A percentile compares a stretch with the other conserved stretches of the same genome.
Evolutionary conservation across 2,113 vertebrate species (phyloP).

Genomic region (Seriola aureovittata): DNA sequence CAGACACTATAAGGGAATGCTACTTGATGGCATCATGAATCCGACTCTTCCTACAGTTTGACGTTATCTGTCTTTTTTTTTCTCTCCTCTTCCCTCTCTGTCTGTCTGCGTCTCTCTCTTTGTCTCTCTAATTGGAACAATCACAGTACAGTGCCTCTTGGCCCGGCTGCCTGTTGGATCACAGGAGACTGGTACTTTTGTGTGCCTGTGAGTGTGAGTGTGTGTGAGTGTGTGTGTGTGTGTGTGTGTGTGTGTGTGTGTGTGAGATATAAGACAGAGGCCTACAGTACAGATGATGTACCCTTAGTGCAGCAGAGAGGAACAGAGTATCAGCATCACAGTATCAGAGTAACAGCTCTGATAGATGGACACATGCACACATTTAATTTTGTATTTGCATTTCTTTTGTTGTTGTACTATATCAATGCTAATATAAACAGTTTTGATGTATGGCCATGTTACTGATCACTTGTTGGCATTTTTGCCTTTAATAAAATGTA

Average conservation of each 20-base stretch:
- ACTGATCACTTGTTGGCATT: background rate
- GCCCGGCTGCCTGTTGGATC: constrained; percentile 48
- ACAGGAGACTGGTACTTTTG: constrained; percentile 42
- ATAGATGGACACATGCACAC: background rate
- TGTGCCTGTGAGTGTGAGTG: background rate
- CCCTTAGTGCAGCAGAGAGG: constrained; percentile 52
- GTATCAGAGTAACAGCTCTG: constrained; percentile 6
- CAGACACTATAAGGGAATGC: constrained; percentile 17
- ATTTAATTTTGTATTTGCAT: background rate
- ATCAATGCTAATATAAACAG: background rate
- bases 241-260: constrained; percentile 20
- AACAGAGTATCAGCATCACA: constrained; percentile 26
- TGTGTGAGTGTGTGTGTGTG: background rate
- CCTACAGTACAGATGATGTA: constrained; percentile 37
- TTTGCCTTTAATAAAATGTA: too few species aligned
- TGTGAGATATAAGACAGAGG: constrained; percentile 32
- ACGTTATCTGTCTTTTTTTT: constrained; percentile 26
- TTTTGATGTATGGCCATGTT: background rate
- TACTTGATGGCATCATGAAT: constrained; percentile 38
- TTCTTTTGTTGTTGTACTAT: background rate
- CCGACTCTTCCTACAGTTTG: constrained; percentile 10
- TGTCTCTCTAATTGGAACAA: constrained; percentile 68
- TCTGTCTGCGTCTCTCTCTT: constrained; percentile 35
- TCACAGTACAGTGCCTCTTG: constrained; percentile 58
- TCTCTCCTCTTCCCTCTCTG: background rate